Evolutionary conservation across 1,140 invertebrate species (phyloP).

Genomic region (Paraescarpia echinospica): DNA sequence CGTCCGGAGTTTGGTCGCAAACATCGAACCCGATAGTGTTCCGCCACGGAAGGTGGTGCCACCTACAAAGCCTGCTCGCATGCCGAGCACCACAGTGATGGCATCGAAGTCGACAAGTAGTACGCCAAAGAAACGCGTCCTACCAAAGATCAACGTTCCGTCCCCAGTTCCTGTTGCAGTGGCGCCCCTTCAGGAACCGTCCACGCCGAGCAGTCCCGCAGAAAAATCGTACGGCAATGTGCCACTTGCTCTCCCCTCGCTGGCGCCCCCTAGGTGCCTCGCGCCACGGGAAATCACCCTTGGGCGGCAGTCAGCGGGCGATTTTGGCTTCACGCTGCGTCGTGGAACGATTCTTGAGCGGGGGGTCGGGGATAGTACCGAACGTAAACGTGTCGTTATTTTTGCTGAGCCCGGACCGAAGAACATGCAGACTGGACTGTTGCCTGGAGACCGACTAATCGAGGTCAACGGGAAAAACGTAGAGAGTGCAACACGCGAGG

Average conservation of each 20-base stretch:
- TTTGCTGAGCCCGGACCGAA: conserved; percentile 83
- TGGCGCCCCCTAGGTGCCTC: conserved; percentile 74
- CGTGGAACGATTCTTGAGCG: conserved; percentile 63
- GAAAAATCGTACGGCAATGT: conserved; percentile 53
- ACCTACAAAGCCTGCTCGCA: neutral
- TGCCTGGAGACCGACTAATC: conserved; percentile 89
- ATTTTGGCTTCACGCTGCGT: conserved; percentile 93
- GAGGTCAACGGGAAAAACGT: conserved; percentile 87
- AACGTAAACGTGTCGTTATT: conserved; percentile 73
- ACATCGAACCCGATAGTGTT: neutral
- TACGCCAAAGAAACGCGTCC: neutral
- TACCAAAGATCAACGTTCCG: conserved; percentile 3
- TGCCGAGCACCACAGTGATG: conserved; percentile 15
- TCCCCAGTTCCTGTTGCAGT: neutral
- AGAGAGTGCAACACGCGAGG: conserved; percentile 81
- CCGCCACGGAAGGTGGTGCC: conserved; percentile 18
- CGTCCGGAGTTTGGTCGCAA: neutral
- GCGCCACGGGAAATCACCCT: conserved; percentile 76
- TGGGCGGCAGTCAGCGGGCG: conserved; percentile 80
- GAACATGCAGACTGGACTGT: conserved; percentile 72
- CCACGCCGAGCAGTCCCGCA: conserved; percentile 20
- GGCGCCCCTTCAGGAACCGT: conserved; percentile 4
- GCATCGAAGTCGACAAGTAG: conserved; percentile 1
- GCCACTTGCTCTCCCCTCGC: conserved; percentile 75
- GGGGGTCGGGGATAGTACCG: conserved; percentile 30